Base-by-base conservation (phyloP, 2,113 vertebrate genomes). In the Callocephalon fimbriatum region DNA sequence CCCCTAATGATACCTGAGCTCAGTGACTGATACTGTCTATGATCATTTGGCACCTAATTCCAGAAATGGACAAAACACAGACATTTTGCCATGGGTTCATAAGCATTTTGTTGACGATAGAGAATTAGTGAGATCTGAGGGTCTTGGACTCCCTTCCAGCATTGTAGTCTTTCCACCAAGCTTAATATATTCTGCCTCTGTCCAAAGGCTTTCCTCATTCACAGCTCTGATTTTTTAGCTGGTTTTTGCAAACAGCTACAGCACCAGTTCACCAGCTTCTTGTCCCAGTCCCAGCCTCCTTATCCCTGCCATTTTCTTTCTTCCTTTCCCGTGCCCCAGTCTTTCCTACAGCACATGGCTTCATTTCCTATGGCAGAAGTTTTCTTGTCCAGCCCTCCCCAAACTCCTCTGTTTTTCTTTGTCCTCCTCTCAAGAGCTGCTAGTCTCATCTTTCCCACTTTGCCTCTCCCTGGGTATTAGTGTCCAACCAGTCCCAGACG, bases 241-340 rank as follows among this genome's bases (percentile, higher is more conserved):
- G 9, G 13, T 56, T 71, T 75, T 18, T 58, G 38, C 32, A 74
- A 79, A 29, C 7, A 3, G 15, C 7, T 89, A 35, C 40, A 72
- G 19, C 9, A 63, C 2, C 3, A 67, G 19, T 22, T 82, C 38
- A 67, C 9, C 37, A 86, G 29, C 4, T 75, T 73, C 59, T 74
- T 8, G 38, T 59, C 13, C 17, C 47, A 37, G 22, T 73, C 38
- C 25, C 31, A 45, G 32, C 4, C 42, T 53, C 35, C 15, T 83
- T 13, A 9, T 45, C 15, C 11, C 13, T 62, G 18, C 31, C 3
- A 2, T 42, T 31, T 74, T 22, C 21, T 3, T 66, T 68, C 16
- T 53, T 15, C 21, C 16, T 58, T 12, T 21, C 6, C 6, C 0
- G 0, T n/a, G 23, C 8, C 18, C 14, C 40, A 35, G 5, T 54